Evolutionary conservation across 1,140 invertebrate genomes (phyloP).

Genomic region (Orussus abietinus): DNA sequence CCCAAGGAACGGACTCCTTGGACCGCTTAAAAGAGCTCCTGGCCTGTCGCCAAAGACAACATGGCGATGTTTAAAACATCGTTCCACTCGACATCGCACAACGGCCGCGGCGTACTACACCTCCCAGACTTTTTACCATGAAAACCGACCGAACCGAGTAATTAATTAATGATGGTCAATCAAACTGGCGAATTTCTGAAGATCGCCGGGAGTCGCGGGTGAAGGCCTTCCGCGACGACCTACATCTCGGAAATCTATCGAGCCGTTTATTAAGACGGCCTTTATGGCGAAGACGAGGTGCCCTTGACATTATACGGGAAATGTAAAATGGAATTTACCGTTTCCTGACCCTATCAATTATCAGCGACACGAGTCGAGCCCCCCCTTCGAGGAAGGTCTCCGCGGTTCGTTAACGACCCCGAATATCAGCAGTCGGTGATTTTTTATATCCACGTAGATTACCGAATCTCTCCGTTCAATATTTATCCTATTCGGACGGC

Average conservation of each 20-base stretch:
- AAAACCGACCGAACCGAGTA: neutral
- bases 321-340: conserved; percentile 20
- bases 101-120: too few species aligned
- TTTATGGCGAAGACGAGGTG: conserved; percentile 17
- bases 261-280: conserved; percentile 18
- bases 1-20: too few species aligned
- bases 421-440: conserved; percentile 1
- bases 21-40: too few species aligned
- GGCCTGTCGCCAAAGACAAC: too few species aligned
- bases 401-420: neutral
- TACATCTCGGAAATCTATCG: conserved; percentile 4
- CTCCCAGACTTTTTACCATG: too few species aligned
- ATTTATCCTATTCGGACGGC: conserved; percentile 7
- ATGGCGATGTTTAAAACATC: neutral
- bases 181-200: conserved; percentile 3
- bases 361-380: neutral
- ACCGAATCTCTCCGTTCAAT: too few species aligned
- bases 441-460: conserved; percentile 10
- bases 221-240: neutral
- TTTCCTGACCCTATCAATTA: conserved; percentile 18
- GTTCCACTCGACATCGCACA: conserved; percentile 1
- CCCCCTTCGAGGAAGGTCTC: neutral
- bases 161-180: neutral
- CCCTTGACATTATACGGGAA: conserved; percentile 28
- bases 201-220: conserved; percentile 1